phyloP scores from a whole-genome alignment of 1,140 invertebrate genomes.

The Megalopta genalis region DNA sequence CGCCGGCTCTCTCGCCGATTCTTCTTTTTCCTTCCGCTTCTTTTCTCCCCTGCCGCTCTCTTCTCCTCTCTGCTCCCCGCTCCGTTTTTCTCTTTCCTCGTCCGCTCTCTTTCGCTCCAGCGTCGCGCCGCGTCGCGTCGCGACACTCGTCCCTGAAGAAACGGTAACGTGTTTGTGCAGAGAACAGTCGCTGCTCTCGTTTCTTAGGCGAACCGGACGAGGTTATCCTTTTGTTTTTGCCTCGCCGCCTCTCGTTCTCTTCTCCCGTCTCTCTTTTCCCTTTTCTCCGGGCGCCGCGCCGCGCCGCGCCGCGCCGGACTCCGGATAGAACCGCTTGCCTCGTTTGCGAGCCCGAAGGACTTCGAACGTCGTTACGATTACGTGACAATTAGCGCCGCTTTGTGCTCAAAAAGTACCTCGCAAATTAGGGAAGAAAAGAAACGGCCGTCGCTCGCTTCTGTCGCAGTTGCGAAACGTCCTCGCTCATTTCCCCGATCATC shows the following conservation, averaged over 20 bases:
- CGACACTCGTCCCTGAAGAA: conserved; percentile 1
- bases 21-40: not conserved
- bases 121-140: not conserved
- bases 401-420: not conserved
- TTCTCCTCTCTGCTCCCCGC: not conserved
- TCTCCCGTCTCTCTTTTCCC: not conserved
- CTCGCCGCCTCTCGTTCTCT: conserved; percentile 2
- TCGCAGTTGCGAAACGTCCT: too few species aligned
- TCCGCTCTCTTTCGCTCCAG: not conserved
- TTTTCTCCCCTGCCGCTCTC: not conserved
- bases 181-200: conserved; percentile 31
- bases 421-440: too few species aligned
- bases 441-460: too few species aligned
- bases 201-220: conserved; percentile 38
- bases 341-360: not conserved
- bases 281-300: too few species aligned
- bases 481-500: too few species aligned
- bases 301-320: too few species aligned
- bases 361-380: conserved; percentile 17
- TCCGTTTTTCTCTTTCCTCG: not conserved
- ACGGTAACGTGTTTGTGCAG: conserved; percentile 37
- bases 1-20: conserved; percentile 19
- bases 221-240: conserved; percentile 31
- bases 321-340: conserved; percentile 22
- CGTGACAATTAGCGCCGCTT: conserved; percentile 9